These are phyloP conservation scores for Lutraria lutraria DNA, from an alignment of 2,888 invertebrate genomes.

Conservation along the genomic window DNA sequence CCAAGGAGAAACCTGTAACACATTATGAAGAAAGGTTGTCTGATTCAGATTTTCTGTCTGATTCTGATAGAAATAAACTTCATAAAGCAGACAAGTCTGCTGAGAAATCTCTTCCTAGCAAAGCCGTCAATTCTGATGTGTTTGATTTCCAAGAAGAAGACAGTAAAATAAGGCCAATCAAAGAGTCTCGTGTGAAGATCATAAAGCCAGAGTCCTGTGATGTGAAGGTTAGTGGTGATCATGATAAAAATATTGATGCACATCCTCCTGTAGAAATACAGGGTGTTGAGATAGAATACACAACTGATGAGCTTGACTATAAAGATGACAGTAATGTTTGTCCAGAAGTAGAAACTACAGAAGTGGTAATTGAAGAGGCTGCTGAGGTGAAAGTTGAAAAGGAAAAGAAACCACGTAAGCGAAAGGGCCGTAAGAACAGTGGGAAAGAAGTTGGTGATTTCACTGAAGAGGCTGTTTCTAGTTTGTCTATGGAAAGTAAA, in stretches of 20 bases:
- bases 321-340: conserved; percentile 67
- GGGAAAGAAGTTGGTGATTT: conserved; percentile 55
- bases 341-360: conserved; percentile 67
- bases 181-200: conserved; percentile 67
- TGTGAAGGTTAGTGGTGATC: conserved; percentile 47
- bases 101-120: conserved; percentile 30
- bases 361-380: conserved; percentile 64
- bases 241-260: conserved; percentile 53
- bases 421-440: conserved; percentile 59
- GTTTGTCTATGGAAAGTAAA: conserved; percentile 58
- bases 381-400: conserved; percentile 54
- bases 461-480: conserved; percentile 65
- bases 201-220: conserved; percentile 61
- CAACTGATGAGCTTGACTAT: conserved; percentile 61
- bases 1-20: conserved; percentile 54
- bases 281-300: conserved; percentile 66
- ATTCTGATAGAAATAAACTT: conserved; percentile 61
- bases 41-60: conserved; percentile 69
- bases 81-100: conserved; percentile 61
- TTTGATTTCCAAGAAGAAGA: conserved; percentile 75
- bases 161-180: conserved; percentile 52
- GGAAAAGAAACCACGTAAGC: conserved; percentile 56
- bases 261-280: conserved; percentile 63
- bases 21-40: conserved; percentile 50
- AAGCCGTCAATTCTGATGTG: conserved; percentile 58